Conservation (phyloP, 2,888 invertebrate genomes). For the Chironomus riparius region DNA sequence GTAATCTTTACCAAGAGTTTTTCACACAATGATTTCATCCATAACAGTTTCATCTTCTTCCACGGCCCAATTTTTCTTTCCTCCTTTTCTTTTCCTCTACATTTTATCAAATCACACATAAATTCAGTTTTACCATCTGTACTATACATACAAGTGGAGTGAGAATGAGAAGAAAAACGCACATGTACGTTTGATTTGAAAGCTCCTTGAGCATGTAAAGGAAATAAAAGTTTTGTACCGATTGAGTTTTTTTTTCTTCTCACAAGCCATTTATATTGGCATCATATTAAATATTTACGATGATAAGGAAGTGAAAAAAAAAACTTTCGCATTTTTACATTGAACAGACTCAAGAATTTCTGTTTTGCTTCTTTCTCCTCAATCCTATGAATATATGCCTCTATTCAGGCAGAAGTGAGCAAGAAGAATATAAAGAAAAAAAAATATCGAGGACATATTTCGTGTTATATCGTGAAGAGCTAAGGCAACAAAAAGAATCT, state of each 20-base stretch:
- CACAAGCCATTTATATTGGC: neutral
- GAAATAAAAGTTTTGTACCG: neutral
- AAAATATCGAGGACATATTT: neutral
- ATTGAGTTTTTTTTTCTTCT: neutral
- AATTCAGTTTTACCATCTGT: neutral
- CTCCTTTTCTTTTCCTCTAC: too few species aligned
- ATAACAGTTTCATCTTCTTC: too few species aligned
- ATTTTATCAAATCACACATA: neutral
- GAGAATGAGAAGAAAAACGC: too few species aligned
- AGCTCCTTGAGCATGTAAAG: too few species aligned
- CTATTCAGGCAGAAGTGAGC: neutral
- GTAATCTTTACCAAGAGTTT: too few species aligned
- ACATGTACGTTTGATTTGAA: too few species aligned
- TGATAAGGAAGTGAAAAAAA: neutral
- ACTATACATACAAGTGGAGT: too few species aligned
- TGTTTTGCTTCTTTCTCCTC: neutral
- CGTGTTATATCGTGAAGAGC: neutral
- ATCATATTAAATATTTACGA: conserved; percentile 4
- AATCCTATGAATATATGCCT: neutral
- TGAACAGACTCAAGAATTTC: neutral
- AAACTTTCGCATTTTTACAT: neutral
- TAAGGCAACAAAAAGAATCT: neutral
- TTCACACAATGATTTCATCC: too few species aligned
- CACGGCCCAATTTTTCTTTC: too few species aligned
- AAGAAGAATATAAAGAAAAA: too few species aligned